Evolutionary conservation across 2,888 invertebrate species (phyloP).

Genomic region (Protophormia terraenovae): DNA sequence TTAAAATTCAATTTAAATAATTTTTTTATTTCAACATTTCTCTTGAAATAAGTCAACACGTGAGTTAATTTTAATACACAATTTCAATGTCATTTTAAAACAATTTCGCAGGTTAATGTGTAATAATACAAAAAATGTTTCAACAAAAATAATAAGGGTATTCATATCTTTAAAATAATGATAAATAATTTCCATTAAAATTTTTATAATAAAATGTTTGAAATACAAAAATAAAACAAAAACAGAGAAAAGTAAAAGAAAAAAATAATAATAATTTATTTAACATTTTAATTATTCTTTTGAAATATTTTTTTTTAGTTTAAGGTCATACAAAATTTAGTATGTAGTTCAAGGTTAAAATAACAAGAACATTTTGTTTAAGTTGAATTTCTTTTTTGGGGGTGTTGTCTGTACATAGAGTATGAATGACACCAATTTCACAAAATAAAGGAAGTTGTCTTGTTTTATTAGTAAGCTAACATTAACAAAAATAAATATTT

Average conservation of each 20-base stretch:
- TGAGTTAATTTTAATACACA: constrained; percentile 42
- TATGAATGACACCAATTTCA: background rate
- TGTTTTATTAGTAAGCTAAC: background rate
- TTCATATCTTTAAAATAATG: no score
- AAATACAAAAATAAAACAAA: no score
- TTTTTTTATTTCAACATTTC: background rate
- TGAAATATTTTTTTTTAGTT: background rate
- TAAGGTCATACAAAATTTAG: constrained; percentile 9
- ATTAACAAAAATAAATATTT: background rate
- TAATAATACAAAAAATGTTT: background rate
- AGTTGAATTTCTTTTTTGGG: background rate
- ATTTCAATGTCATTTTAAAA: constrained; percentile 34
- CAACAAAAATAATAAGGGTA: background rate
- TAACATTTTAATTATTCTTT: no score
- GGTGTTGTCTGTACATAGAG: background rate
- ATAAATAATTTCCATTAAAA: no score
- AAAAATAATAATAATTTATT: no score
- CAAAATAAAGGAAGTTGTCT: constrained; percentile 15
- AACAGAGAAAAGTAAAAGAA: no score
- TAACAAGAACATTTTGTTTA: background rate
- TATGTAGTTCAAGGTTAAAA: constrained; percentile 51
- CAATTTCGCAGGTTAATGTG: background rate
- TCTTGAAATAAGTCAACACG: constrained; percentile 18
- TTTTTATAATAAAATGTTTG: no score
- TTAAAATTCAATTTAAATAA: constrained; percentile 8